Base-by-base conservation (phyloP, 2,113 vertebrate species). In the Anguilla rostrata region DNA sequence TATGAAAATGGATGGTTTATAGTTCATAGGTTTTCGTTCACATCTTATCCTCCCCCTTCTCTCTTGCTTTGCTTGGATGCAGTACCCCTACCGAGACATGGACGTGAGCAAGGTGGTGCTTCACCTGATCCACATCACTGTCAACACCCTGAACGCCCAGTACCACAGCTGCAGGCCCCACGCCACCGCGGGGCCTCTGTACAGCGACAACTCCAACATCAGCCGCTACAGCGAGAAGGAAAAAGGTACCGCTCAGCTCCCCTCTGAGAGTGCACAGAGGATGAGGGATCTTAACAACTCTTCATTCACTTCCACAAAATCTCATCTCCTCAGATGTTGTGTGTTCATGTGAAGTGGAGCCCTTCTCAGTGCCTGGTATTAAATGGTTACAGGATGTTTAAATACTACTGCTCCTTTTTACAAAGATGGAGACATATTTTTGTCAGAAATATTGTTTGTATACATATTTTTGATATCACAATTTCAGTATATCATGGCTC, bases 151-250 rank as follows among this genome's bases (percentile, higher is more conserved):
- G 89, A 99, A 99, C 0, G 98, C 98, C 1, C 98, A 99, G 87
- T 99, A 99, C 91, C 98, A 99, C 94, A 99, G 98, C 97, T 99
- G 98, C 93, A 98, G 98, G 88, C 97, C 98, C 0, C 98, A 99
- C 26, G 97, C 98, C 81, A 95, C 98, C 12, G 96, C 98, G 8
- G 98, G 98, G 22, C 98, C 98, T 16, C 94, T 99, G 90, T 99
- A 98, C 96, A 99, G 97, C 83, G 98, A 99, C 95, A 99, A 97
- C 96, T 99, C 98, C 91, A 99, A 99, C 93, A 96, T 97, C 92
- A 99, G 98, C 95, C 97, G 98, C 91, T 99, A 99, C 95, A 99
- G 98, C 82, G 98, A 99, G 86, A 99, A 99, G 87, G 98, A 99
- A 90, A 99, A 99, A 98, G 98, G 98, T 99, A 93, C 85, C 26